phyloP scores from a whole-genome alignment of 2,888 invertebrate species.

The Dynastes tityus region DNA sequence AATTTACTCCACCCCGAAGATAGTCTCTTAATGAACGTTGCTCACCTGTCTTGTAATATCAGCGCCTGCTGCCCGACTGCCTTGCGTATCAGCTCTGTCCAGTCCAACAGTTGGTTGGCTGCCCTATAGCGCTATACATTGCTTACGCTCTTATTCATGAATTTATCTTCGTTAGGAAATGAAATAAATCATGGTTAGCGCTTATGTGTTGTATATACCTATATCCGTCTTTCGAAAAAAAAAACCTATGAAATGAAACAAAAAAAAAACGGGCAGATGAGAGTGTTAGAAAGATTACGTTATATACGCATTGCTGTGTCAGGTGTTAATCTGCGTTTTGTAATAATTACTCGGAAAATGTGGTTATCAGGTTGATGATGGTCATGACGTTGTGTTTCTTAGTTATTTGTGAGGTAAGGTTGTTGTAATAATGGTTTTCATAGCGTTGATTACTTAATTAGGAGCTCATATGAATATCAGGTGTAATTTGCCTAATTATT shows the following conservation, averaged over 20 bases:
- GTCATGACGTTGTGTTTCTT: too few relatives aligned
- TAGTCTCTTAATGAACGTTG: not conserved
- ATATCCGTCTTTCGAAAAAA: not conserved
- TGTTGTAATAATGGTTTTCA: too few relatives aligned
- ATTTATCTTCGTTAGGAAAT: slow-evolving; percentile 34
- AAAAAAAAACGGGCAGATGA: too few relatives aligned
- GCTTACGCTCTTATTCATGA: not conserved
- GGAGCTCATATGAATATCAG: too few relatives aligned
- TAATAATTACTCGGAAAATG: slow-evolving; percentile 7
- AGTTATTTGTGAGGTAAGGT: too few relatives aligned
- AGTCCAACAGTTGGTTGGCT: slow-evolving; percentile 11
- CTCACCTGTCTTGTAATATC: not conserved
- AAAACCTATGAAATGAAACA: not conserved
- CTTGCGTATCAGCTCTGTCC: not conserved
- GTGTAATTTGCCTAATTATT: too few relatives aligned
- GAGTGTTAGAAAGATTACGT: slow-evolving; percentile 18
- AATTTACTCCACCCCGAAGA: not conserved
- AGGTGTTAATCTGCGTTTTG: slow-evolving; percentile 34
- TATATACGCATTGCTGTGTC: not conserved
- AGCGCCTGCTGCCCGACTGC: not conserved
- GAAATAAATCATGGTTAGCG: slow-evolving; percentile 21
- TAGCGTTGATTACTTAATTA: too few relatives aligned
- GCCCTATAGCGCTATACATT: not conserved
- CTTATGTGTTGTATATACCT: not conserved
- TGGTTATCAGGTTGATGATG: not conserved